Conservation (phyloP, 53 echinoderm and acorn worm species). For the Paracentrotus lividus region DNA sequence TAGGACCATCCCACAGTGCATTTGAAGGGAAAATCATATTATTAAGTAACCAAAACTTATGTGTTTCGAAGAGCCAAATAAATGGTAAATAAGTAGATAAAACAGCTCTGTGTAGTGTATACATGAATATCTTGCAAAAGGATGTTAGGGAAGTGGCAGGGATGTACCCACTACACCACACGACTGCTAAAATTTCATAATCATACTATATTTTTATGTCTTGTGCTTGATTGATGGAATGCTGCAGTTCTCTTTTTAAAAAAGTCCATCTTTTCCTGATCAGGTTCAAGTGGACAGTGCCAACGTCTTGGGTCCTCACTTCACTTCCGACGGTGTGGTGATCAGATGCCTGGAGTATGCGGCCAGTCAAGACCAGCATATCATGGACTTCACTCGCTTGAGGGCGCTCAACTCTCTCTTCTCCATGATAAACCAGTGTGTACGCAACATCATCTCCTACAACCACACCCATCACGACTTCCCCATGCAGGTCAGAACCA, state of each 20-base stretch:
- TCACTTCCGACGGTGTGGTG: constrained; percentile 89
- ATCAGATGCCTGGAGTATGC: constrained; percentile 92
- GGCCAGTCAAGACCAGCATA: constrained; percentile 88
- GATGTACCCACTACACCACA: too few relatives aligned
- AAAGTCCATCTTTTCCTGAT: neutral
- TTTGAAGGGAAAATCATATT: too few relatives aligned
- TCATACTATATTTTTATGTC: too few relatives aligned
- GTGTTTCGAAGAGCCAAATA: too few relatives aligned
- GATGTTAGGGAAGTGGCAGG: too few relatives aligned
- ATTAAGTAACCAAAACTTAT: too few relatives aligned
- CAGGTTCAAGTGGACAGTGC: constrained; percentile 95
- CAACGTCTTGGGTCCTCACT: constrained; percentile 85
- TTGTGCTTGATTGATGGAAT: neutral
- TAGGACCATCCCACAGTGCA: too few relatives aligned
- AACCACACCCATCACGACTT: constrained; percentile 95
- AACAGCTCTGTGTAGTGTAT: too few relatives aligned
- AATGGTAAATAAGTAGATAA: too few relatives aligned
- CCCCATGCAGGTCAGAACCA: constrained; percentile 90
- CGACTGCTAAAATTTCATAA: too few relatives aligned
- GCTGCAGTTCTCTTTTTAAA: neutral
- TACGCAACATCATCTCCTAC: constrained; percentile 93
- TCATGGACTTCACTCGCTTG: constrained; percentile 99
- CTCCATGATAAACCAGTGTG: constrained; percentile 93
- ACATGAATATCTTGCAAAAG: too few relatives aligned
- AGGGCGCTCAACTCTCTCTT: constrained; percentile 94